Evolutionary conservation across 2,888 invertebrate genomes (phyloP).

Genomic region (Cordilura impudica): DNA sequence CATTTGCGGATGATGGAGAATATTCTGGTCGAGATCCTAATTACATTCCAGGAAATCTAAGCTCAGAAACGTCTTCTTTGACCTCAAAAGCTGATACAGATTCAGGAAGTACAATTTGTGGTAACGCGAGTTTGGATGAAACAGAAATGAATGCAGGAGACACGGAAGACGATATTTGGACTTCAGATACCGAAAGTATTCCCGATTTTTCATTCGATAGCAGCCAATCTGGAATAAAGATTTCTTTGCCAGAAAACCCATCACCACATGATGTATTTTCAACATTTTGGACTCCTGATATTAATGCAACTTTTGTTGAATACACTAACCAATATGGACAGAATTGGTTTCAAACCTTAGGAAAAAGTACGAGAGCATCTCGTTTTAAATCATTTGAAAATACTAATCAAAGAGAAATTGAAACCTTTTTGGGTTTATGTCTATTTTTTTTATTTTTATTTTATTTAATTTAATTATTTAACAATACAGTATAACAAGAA

Average conservation of each 20-base stretch:
- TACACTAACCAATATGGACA: slow-evolving; percentile 7
- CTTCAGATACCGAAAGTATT: slow-evolving; percentile 12
- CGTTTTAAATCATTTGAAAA: slow-evolving; percentile 4
- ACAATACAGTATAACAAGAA: too few relatives aligned
- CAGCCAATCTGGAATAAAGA: not conserved
- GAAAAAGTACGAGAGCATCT: not conserved
- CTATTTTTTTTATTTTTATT: not conserved
- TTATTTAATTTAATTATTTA: not conserved
- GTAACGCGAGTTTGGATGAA: not conserved
- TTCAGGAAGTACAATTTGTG: not conserved
- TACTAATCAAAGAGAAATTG: not conserved
- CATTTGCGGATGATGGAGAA: slow-evolving; percentile 6
- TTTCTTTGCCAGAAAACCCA: not conserved
- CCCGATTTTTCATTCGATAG: slow-evolving; percentile 1
- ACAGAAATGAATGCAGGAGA: not conserved
- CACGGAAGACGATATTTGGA: not conserved
- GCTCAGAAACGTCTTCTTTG: slow-evolving; percentile 9
- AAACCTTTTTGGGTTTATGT: slow-evolving; percentile 4
- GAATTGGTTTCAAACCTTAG: slow-evolving; percentile 11
- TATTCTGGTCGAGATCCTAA: slow-evolving; percentile 8
- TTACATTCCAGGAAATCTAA: not conserved
- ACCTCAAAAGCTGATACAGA: not conserved
- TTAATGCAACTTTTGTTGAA: not conserved
- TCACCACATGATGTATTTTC: slow-evolving; percentile 1
- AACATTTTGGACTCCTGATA: slow-evolving; percentile 1